Base-by-base conservation (phyloP, 2,888 invertebrate species). In the Pocota personata region DNA sequence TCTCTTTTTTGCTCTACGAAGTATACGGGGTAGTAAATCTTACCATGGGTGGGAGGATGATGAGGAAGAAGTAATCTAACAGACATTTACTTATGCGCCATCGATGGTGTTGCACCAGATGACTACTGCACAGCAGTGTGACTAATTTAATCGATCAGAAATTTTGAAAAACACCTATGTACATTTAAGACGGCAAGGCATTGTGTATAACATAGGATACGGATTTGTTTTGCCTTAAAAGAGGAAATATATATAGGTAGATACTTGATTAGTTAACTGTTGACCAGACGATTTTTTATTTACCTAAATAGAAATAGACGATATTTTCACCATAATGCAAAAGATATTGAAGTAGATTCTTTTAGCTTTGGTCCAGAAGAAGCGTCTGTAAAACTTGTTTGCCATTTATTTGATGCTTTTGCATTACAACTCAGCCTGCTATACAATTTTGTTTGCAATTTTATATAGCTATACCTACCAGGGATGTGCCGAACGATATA, bases 131-230 rank as follows among this genome's bases (percentile, higher is more conserved):
- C 32, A 71, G 40, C 66, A 37, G 43, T 60, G 40, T 52, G 58
- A 72, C 79, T 80, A 73, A 73, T 80, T 58, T 58, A 58, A 58
- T 48, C 57, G 55, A 57, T 66, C 40, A 27, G 27, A 12, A 46
- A 43, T 30, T 57, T 66, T 52, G 14, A 40, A 19, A 60, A 52
- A 40, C n/a, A n/a, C n/a, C n/a, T n/a, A n/a, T n/a, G n/a, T 48
- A 10, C 14, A 48, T 48, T 10, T 21, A 21, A 21, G 48, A 48
- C 48, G 19, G 10, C 10, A 46, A 46, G 19, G 46, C 46, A 40
- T 0, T 40, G 40, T 14, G 5, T 1, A 40, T 3, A 14, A 40
- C 14, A 40, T 14, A n/a, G 0, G 6, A 2, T 40, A 14, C 14
- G 40, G 14, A 46, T 46, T 46, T 46, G 19, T 19, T 46, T 46